Evolutionary conservation across 2,888 invertebrate genomes (phyloP), one percentile per base, ranked within the genome.

Genomic region (Parthenolecanium corni): DNA sequence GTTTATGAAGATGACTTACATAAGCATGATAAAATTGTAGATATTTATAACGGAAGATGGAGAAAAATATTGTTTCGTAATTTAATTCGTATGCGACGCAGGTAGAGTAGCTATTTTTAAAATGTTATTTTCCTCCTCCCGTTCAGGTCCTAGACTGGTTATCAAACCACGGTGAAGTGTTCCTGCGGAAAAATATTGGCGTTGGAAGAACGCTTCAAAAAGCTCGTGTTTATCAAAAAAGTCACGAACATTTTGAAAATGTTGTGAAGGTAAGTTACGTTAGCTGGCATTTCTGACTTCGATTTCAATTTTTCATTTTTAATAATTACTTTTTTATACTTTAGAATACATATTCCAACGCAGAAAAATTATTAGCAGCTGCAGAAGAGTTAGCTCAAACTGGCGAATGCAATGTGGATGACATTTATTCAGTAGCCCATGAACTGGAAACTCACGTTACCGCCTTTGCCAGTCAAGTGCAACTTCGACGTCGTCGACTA

Each of bases 161-260:
- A 69, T 88, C 92, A 68, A 93, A 94, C 74, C 96, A 97, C 71
- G 97, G 97, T 18, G 94, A 96, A 77, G 93, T 93, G 20, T 97
- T 97, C 75, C 81, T 97, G 57, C 82, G 90, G 70, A 96, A 96
- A 73, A 96, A 96, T 74, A 90, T 90, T n/a, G 93, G 95, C 52
- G 91, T 96, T 67, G 96, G 96, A 64, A 82, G 93, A 69, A 94
- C 93, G 77, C 79, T 96, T 69, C 91, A 92, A 73, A 91, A 95
- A 75, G 92, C 96, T 47, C 82, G 91, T 69, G 91, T 93, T 9
- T 90, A 96, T 74, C 95, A 96, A 76, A 95, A 95, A 76, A 95
- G 94, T 74, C 96, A 97, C 73, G 93, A 95, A 75, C 95, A 96
- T 76, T 97, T 97, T 73, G 96, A 97, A 78, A 93, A 92, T 75